A percentile compares a stretch with the other conserved stretches of the same genome.
Evolutionary conservation across 2,113 vertebrate species (phyloP).

Genomic region (Peucedramus taeniatus): DNA sequence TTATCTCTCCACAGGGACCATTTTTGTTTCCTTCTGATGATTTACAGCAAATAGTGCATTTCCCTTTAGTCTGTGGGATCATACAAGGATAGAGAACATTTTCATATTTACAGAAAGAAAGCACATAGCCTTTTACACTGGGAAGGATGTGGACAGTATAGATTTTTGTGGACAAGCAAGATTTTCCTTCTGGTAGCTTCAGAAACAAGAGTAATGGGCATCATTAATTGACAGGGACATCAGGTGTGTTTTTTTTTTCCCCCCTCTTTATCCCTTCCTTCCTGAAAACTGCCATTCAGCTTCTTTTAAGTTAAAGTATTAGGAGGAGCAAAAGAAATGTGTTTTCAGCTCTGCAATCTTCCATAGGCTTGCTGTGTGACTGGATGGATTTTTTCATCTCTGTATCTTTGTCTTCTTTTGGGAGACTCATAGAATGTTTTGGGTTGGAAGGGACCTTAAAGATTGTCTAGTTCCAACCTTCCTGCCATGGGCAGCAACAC

Average conservation of each 20-base stretch:
- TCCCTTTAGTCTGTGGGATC: not conserved
- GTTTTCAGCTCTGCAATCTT: not conserved
- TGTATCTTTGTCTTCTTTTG: not conserved
- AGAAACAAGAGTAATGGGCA: not conserved
- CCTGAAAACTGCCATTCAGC: not conserved
- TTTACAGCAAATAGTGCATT: conserved; percentile 36
- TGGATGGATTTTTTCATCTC: not conserved
- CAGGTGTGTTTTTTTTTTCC: not conserved
- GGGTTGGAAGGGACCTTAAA: not conserved
- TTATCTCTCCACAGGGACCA: conserved; percentile 18
- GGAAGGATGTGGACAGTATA: not conserved
- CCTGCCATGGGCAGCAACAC: not conserved
- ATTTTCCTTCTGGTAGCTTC: not conserved
- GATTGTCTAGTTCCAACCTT: not conserved
- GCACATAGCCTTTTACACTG: not conserved
- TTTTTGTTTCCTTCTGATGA: conserved; percentile 46
- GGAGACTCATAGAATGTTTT: not conserved
- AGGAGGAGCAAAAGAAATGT: not conserved
- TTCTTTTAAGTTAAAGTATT: not conserved
- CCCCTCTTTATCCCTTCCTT: not conserved
- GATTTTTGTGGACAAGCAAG: not conserved
- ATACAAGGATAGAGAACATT: not conserved
- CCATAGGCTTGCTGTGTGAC: not conserved
- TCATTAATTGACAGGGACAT: not conserved
- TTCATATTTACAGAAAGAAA: conserved; percentile 4